Conservation (phyloP, 1,140 invertebrate species). For the Gonioctena quinquepunctata region DNA sequence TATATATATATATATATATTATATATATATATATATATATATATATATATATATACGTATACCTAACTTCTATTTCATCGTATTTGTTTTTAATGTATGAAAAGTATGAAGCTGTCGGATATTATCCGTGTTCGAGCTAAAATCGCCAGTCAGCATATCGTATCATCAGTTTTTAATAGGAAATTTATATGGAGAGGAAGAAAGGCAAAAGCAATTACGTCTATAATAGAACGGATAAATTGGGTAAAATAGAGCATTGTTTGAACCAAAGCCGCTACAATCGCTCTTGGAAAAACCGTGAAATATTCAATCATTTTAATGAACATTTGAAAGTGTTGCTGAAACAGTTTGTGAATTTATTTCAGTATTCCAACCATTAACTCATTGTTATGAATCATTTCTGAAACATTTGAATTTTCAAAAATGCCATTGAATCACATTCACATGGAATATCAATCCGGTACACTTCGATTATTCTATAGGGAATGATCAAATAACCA, state of each 20-base stretch:
- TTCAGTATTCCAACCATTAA: background rate
- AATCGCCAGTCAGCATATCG: conserved; percentile 1
- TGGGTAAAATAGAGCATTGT: conserved; percentile 15
- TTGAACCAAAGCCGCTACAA: conserved; percentile 14
- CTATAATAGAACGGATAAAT: conserved; percentile 14
- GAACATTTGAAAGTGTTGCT: background rate
- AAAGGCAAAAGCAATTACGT: conserved; percentile 16
- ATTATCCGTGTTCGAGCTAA: background rate
- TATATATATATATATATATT: too few relatives aligned
- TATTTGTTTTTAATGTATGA: too few relatives aligned
- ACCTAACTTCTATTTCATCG: too few relatives aligned
- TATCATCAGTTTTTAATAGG: conserved; percentile 5
- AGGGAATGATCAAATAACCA: too few relatives aligned
- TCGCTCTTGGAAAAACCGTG: conserved; percentile 13
- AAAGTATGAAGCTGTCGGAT: too few relatives aligned
- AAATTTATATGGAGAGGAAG: conserved; percentile 20
- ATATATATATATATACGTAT: too few relatives aligned
- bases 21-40: too few relatives aligned
- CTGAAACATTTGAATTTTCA: too few relatives aligned
- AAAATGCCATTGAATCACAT: too few relatives aligned
- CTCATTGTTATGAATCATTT: too few relatives aligned
- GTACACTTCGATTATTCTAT: too few relatives aligned
- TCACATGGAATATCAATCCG: too few relatives aligned
- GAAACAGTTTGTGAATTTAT: background rate
- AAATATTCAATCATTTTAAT: background rate